Evolutionary conservation across 2,888 invertebrate genomes (phyloP).

Genomic region (Keiferia lycopersicella): DNA sequence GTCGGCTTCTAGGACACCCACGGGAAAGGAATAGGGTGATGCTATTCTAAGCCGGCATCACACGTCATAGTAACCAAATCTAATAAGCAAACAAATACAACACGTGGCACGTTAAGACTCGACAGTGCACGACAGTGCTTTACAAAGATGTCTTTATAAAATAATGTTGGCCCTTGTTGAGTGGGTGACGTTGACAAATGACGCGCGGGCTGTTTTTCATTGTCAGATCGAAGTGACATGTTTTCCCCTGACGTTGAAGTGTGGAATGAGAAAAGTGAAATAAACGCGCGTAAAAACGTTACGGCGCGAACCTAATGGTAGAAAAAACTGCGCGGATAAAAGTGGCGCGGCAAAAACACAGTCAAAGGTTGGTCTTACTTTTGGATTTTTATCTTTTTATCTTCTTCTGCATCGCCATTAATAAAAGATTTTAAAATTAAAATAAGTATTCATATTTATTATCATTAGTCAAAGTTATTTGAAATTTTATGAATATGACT

Average conservation of each 20-base stretch:
- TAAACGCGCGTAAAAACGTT: slow-evolving; percentile 52
- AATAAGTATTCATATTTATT: no score
- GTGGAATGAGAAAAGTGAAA: slow-evolving; percentile 67
- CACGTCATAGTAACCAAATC: no score
- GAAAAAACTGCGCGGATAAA: slow-evolving; percentile 22
- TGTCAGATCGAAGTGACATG: slow-evolving; percentile 77
- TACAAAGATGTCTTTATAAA: slow-evolving; percentile 75
- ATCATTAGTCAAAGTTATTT: no score
- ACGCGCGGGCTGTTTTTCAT: slow-evolving; percentile 74
- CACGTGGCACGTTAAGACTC: neutral
- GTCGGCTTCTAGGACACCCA: no score
- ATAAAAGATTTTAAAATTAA: no score
- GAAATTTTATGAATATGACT: no score
- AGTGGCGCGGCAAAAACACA: neutral
- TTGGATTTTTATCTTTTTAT: no score
- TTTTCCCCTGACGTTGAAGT: slow-evolving; percentile 68
- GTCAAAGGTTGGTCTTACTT: no score
- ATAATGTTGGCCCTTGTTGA: slow-evolving; percentile 73
- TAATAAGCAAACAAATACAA: neutral
- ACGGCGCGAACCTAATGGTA: slow-evolving; percentile 40
- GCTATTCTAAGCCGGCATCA: no score
- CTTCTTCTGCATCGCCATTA: no score
- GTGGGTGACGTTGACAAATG: slow-evolving; percentile 78
- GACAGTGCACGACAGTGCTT: no score
- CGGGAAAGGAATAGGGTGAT: no score